Conservation (phyloP, 1,140 invertebrate species). For the Drosophila kohkoa region DNA sequence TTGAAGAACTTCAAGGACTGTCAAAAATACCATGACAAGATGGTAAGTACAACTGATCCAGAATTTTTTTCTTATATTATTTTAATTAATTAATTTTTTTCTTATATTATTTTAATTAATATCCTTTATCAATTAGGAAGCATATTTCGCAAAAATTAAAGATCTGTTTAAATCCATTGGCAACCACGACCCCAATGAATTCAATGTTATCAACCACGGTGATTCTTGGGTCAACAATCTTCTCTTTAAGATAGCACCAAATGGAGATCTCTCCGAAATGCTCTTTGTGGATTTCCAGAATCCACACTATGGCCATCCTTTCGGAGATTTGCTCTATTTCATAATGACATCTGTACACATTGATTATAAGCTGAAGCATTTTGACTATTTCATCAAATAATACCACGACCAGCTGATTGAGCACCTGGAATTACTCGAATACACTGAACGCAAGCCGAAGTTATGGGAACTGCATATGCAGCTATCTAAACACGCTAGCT, state of each 20-base stretch:
- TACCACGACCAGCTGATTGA: constrained; percentile 69
- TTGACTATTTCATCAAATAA: constrained; percentile 69
- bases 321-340: constrained; percentile 65
- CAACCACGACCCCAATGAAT: constrained; percentile 83
- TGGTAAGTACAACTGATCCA: constrained; percentile 36
- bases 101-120: background rate
- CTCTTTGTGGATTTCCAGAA: constrained; percentile 76
- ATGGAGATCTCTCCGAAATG: constrained; percentile 75
- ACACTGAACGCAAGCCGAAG: constrained; percentile 43
- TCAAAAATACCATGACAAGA: constrained; percentile 52
- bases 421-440: constrained; percentile 63
- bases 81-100: background rate
- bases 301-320: constrained; percentile 61
- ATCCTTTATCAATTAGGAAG: constrained; percentile 24
- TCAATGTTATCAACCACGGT: constrained; percentile 88
- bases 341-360: constrained; percentile 68
- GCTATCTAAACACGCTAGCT: constrained; percentile 56
- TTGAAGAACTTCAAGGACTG: constrained; percentile 56
- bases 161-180: background rate
- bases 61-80: background rate
- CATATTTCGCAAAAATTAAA: constrained; percentile 28
- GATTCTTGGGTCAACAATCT: constrained; percentile 90
- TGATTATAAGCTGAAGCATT: constrained; percentile 66
- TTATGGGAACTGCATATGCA: constrained; percentile 66
- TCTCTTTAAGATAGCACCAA: constrained; percentile 85